Conservation (phyloP, 2,888 invertebrate genomes). For the Apocheima hispidaria region DNA sequence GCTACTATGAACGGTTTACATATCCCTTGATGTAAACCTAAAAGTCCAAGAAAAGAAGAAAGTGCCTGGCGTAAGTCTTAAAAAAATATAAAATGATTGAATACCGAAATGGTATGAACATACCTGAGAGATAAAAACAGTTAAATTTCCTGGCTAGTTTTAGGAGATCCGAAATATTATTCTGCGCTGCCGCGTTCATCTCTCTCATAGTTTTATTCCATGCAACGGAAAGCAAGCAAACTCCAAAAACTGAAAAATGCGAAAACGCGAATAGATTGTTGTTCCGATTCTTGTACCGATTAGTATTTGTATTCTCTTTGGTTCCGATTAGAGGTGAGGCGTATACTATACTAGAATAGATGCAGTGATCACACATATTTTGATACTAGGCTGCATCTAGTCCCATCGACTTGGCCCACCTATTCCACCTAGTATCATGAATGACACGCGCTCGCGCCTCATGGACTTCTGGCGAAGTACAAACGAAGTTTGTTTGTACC, state of each 20-base stretch:
- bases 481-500: no score
- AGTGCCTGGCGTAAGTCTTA: slow-evolving; percentile 1
- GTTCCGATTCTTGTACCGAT: no score
- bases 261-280: slow-evolving; percentile 38
- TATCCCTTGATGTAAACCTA: slow-evolving; percentile 91
- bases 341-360: no score
- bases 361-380: no score
- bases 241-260: slow-evolving; percentile 37
- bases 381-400: no score
- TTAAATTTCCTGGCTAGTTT: slow-evolving; percentile 95
- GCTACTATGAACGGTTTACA: slow-evolving; percentile 95
- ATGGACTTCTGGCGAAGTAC: no score
- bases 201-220: slow-evolving; percentile 79
- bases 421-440: no score
- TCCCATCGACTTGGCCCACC: no score
- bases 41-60: slow-evolving; percentile 37
- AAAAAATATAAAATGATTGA: slow-evolving; percentile 7
- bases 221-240: slow-evolving; percentile 44
- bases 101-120: slow-evolving; percentile 42
- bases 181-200: slow-evolving; percentile 78
- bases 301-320: no score
- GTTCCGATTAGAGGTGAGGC: no score
- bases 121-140: slow-evolving; percentile 95
- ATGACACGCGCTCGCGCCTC: no score
- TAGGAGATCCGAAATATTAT: slow-evolving; percentile 86